Evolutionary conservation across 2,113 vertebrate species (phyloP).

Genomic region (Paedocypris sp.): DNA sequence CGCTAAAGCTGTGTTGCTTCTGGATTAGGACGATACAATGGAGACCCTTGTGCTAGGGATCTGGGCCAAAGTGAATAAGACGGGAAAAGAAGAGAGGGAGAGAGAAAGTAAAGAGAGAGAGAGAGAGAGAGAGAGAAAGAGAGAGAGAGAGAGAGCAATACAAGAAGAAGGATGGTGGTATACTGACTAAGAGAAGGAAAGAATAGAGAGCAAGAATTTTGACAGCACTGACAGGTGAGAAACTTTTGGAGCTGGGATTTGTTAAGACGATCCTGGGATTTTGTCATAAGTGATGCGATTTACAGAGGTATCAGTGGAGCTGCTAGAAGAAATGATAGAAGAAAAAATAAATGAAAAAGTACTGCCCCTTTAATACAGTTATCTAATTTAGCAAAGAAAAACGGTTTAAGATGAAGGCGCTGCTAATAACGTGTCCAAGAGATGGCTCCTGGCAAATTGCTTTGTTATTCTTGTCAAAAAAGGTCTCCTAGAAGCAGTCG

Average conservation of each 20-base stretch:
- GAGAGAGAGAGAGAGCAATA: not conserved
- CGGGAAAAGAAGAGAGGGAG: conserved; percentile 14
- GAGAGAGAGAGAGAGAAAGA: not conserved
- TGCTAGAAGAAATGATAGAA: conserved; percentile 37
- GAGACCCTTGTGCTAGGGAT: conserved; percentile 84
- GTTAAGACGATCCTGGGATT: conserved; percentile 52
- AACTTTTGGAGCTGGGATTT: conserved; percentile 62
- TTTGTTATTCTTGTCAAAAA: conserved; percentile 98
- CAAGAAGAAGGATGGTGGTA: conserved; percentile 6
- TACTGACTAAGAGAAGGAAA: not conserved
- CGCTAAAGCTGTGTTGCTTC: conserved; percentile 95
- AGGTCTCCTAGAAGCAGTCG: conserved; percentile 89
- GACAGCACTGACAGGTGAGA: conserved; percentile 56
- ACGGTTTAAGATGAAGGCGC: conserved; percentile 71
- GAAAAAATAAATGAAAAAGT: conserved; percentile 42
- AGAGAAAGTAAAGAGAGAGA: not conserved
- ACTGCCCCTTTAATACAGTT: conserved; percentile 60
- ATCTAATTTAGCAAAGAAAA: conserved; percentile 50
- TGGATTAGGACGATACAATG: conserved; percentile 92
- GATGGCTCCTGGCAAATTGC: conserved; percentile 95
- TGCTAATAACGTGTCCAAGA: conserved; percentile 87
- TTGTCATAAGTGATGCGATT: conserved; percentile 57
- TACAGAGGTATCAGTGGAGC: conserved; percentile 49
- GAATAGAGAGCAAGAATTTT: conserved; percentile 47
- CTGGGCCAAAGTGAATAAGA: conserved; percentile 70